Evolutionary conservation across 2,888 invertebrate species (phyloP).

Genomic region (Oasisia sp.): DNA sequence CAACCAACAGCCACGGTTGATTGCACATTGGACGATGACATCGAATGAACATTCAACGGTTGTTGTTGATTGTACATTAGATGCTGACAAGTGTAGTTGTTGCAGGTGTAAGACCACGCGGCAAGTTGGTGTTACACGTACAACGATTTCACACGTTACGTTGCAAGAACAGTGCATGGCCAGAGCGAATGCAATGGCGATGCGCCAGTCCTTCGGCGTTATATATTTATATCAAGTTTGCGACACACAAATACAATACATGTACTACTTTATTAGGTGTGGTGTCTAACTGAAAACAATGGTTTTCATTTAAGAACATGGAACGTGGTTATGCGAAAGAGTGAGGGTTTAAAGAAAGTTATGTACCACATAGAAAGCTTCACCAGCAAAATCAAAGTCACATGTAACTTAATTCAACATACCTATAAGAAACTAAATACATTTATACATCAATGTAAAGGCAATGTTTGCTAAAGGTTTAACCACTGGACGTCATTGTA

Average conservation of each 20-base stretch:
- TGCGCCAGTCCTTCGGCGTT: neutral
- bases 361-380: neutral
- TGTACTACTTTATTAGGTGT: conserved; percentile 2
- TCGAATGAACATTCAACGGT: too few relatives aligned
- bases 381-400: neutral
- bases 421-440: neutral
- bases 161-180: neutral
- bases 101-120: neutral
- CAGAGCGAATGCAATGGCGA: neutral
- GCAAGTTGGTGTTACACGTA: neutral
- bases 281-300: neutral
- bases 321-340: conserved; percentile 6
- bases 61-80: neutral
- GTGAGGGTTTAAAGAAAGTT: conserved; percentile 13
- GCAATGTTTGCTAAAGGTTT: neutral
- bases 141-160: neutral
- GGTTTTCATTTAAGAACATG: neutral
- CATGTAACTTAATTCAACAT: neutral
- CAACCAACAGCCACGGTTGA: neutral
- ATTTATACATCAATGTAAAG: conserved; percentile 3
- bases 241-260: conserved; percentile 12
- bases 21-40: neutral
- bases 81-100: neutral
- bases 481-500: neutral
- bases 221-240: neutral